Percentiles rank a stretch among this genome's conserved stretches.
Conservation (phyloP, 2,888 invertebrate genomes). For the Scaptomyza flava region DNA sequence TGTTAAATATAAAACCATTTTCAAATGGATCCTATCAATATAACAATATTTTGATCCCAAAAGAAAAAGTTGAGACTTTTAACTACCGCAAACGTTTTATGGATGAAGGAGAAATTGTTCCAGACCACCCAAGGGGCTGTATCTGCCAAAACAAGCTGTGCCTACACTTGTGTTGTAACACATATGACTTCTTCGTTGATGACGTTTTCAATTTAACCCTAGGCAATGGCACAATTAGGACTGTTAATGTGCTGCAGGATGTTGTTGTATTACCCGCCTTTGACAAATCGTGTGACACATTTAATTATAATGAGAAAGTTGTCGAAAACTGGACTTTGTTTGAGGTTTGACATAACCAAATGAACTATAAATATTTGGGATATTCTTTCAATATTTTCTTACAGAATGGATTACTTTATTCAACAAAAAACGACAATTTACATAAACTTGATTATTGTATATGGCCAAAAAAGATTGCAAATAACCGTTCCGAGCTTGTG, state of each 20-base stretch:
- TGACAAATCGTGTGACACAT: slow-evolving; percentile 15
- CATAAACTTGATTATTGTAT: slow-evolving; percentile 14
- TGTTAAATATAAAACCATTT: slow-evolving; percentile 28
- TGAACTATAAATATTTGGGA: not conserved
- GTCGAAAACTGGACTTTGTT: slow-evolving; percentile 18
- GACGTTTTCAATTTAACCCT: slow-evolving; percentile 10
- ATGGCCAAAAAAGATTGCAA: not conserved
- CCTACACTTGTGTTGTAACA: slow-evolving; percentile 69
- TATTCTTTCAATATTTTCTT: not conserved
- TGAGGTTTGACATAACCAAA: slow-evolving; percentile 14
- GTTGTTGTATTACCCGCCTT: slow-evolving; percentile 4
- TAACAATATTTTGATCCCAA: slow-evolving; percentile 53
- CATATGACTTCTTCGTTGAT: not conserved
- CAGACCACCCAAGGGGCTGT: slow-evolving; percentile 60
- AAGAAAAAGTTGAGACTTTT: slow-evolving; percentile 32
- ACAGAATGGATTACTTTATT: slow-evolving; percentile 15
- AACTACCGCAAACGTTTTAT: slow-evolving; percentile 9
- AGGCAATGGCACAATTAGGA: not conserved
- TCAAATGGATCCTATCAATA: slow-evolving; percentile 58
- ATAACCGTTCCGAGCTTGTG: slow-evolving; percentile 5
- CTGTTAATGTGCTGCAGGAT: not conserved
- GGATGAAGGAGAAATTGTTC: rapidly evolving
- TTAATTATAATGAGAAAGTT: not conserved
- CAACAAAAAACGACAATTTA: not conserved
- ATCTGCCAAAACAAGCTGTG: slow-evolving; percentile 72